Percentiles rank a stretch among this genome's conserved stretches.
Conservation (phyloP, 2,888 invertebrate genomes). For the Yponomeuta sedellus region DNA sequence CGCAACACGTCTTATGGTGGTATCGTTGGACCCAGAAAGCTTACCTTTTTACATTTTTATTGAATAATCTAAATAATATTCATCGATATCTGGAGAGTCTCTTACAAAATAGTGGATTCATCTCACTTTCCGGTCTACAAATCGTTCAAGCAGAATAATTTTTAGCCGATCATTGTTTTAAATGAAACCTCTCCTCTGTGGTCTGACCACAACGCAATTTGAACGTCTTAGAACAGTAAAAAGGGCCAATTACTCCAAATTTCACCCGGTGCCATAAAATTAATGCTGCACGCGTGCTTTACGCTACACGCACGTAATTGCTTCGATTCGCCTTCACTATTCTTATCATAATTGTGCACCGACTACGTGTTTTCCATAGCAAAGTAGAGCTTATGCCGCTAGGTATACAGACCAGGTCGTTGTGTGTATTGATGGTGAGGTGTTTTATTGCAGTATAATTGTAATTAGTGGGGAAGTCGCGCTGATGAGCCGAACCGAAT, state of each 20-base stretch:
- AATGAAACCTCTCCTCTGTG: constrained; percentile 29
- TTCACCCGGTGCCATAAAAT: constrained; percentile 56
- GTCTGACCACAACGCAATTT: neutral
- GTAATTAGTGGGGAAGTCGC: constrained; percentile 41
- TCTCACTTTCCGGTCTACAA: neutral
- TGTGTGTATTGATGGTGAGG: neutral
- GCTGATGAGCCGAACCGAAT: neutral
- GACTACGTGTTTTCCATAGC: neutral
- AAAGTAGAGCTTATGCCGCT: constrained; percentile 24
- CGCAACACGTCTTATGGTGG: neutral
- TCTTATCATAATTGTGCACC: constrained; percentile 41
- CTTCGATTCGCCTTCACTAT: constrained; percentile 51
- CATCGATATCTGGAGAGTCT: no score
- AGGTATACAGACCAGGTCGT: neutral
- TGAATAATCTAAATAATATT: no score
- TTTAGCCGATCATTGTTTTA: constrained; percentile 27
- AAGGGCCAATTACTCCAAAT: constrained; percentile 56
- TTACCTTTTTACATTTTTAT: no score
- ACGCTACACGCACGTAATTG: constrained; percentile 44
- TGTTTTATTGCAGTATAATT: constrained; percentile 58
- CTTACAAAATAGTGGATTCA: no score
- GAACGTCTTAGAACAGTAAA: constrained; percentile 27
- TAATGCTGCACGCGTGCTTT: constrained; percentile 50
- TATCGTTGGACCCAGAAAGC: no score
- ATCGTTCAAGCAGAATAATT: neutral